Evolutionary conservation across 2,113 vertebrate genomes (phyloP).

Genomic region (Dolichotis patagonum): DNA sequence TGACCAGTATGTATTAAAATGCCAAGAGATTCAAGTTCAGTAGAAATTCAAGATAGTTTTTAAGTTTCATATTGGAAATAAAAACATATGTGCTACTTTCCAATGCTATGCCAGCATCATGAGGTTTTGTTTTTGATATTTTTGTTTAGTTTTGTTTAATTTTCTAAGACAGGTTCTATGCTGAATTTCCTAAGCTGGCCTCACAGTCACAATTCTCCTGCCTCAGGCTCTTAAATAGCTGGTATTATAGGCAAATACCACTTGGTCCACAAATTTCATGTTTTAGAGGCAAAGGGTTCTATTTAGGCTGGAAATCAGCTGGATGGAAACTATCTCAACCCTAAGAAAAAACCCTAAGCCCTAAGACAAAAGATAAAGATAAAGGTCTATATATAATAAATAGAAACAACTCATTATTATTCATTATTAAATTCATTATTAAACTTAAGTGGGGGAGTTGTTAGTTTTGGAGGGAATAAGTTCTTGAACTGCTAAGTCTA

Average conservation of each 20-base stretch:
- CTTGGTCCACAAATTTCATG: no score
- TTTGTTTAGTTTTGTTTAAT: background rate
- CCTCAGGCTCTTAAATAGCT: background rate
- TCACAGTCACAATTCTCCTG: background rate
- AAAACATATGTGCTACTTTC: background rate
- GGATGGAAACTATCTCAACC: background rate
- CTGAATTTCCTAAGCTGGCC: background rate
- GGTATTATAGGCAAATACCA: background rate
- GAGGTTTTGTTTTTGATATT: background rate
- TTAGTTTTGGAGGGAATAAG: background rate
- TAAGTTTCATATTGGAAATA: background rate
- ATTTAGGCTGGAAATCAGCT: slow-evolving; percentile 16
- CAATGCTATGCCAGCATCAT: background rate
- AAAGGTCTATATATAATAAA: slow-evolving; percentile 9
- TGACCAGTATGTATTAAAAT: background rate
- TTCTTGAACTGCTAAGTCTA: background rate
- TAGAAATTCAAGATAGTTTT: background rate
- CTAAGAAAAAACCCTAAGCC: background rate
- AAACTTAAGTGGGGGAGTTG: background rate
- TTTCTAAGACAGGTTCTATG: background rate
- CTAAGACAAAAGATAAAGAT: background rate
- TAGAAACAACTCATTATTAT: background rate
- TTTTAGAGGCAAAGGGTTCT: background rate
- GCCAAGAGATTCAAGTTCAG: background rate
- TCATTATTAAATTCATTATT: background rate